Evolutionary conservation across 2,113 vertebrate genomes (phyloP), one percentile per base, ranked within the genome.

Genomic region (Eublepharis macularius): DNA sequence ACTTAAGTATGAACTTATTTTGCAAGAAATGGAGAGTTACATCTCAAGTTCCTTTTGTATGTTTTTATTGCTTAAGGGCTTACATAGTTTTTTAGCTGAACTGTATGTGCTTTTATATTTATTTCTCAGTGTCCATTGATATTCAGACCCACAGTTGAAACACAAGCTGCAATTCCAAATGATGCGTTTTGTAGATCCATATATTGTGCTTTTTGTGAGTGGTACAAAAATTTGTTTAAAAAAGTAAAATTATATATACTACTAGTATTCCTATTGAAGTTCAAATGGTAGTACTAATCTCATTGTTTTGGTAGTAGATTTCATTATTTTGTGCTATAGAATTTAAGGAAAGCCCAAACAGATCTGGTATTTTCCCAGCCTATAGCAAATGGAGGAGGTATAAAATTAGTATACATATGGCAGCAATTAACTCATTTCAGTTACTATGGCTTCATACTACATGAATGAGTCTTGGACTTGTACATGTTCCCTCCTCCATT

Each of bases 1-100:
- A 95, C 92, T 96, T 96, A 94, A 94, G 94, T 95, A 95, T 95
- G 91, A 96, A 93, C 95, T 95, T 96, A 92, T 94, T 95, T 95
- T 93, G 95, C 92, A 94, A 96, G 95, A 96, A 97, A 95, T 94
- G 94, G 95, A 91, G 92, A 91, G 91, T 95, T 92, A 89, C 91
- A 75, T 96, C 94, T 95, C 87, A 90, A 94, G 91, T 92, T 91
- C 80, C 29, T 94, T 93, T 95, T 91, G 94, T 91, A 70, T 92
- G 87, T 72, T 78, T 94, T 94, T 94, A 88, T 95, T 93, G 90
- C 93, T 93, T 91, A 95, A 94, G 88, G 82, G 90, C 90, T 95
- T 95, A 89, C 72, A 72, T 91, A 92, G 86, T 86, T 93, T 91
- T 94, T 92, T 89, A 90, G 87, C 76, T 94, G 63, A 77, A 83